Conservation (phyloP, 2,113 vertebrate species). For the Brachionichthys hirsutus region DNA sequence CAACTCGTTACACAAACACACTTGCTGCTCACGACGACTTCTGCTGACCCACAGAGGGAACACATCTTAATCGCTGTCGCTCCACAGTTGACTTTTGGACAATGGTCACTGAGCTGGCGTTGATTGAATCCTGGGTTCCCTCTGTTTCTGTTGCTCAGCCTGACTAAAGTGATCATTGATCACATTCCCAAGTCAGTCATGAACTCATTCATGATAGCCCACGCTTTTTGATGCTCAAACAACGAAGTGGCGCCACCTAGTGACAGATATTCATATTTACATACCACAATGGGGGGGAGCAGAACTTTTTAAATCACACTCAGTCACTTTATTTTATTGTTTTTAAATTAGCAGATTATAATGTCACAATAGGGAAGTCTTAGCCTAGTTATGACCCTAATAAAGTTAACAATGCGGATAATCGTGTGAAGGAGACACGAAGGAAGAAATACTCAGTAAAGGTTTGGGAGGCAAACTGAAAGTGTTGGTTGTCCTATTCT, state of each 20-base stretch:
- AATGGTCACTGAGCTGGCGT: background rate
- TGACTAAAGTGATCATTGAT: slow-evolving; percentile 19
- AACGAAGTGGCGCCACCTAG: slow-evolving; percentile 33
- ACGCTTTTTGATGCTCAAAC: background rate
- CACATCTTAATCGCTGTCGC: background rate
- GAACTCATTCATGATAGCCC: background rate
- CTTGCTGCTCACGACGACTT: slow-evolving; percentile 36
- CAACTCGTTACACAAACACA: slow-evolving; percentile 34
- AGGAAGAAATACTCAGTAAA: background rate
- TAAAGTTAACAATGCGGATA: background rate
- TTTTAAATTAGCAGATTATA: background rate
- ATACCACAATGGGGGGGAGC: background rate
- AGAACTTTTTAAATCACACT: background rate
- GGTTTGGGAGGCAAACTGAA: background rate
- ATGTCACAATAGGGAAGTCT: background rate
- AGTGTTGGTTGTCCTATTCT: slow-evolving; percentile 40
- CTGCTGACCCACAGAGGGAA: slow-evolving; percentile 16
- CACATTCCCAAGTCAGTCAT: slow-evolving; percentile 13
- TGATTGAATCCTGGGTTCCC: slow-evolving; percentile 11
- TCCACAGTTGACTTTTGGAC: slow-evolving; percentile 21
- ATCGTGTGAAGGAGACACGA: slow-evolving; percentile 10
- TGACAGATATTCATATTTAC: background rate
- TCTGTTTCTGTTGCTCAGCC: no score
- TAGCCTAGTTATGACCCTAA: background rate
- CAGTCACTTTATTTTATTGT: background rate